These are phyloP conservation scores for Drymodes brunneopygia DNA, from an alignment of 2,113 vertebrate species.

Conservation along the genomic window DNA sequence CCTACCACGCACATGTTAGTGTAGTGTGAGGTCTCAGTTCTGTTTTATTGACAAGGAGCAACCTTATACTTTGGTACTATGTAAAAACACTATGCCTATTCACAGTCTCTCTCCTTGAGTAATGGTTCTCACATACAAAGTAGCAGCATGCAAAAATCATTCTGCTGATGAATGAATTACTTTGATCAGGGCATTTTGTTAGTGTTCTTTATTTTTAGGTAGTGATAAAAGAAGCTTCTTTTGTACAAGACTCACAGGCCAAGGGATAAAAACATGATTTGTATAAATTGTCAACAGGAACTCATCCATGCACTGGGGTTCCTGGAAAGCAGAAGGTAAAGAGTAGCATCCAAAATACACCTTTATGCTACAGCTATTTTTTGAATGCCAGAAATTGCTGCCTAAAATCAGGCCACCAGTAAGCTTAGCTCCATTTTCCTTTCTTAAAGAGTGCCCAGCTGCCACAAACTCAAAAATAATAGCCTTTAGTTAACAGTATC, in stretches of 20 bases:
- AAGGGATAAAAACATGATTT: neutral
- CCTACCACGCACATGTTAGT: slow-evolving; percentile 8
- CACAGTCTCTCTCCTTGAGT: slow-evolving; percentile 41
- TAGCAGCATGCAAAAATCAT: slow-evolving; percentile 60
- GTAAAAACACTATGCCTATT: slow-evolving; percentile 73
- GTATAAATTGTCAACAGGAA: neutral
- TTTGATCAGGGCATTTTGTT: slow-evolving; percentile 33
- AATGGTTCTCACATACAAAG: slow-evolving; percentile 64
- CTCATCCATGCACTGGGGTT: neutral
- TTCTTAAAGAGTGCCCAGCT: neutral
- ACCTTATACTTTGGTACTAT: slow-evolving; percentile 70
- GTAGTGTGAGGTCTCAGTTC: slow-evolving; percentile 42
- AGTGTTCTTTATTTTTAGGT: slow-evolving; percentile 38
- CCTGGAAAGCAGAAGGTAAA: neutral
- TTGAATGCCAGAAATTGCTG: neutral
- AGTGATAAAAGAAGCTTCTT: neutral
- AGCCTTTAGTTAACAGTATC: neutral
- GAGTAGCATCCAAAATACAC: neutral
- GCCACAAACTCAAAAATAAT: neutral
- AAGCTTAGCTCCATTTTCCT: neutral
- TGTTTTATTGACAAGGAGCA: slow-evolving; percentile 68
- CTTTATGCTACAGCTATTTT: neutral
- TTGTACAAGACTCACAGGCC: neutral
- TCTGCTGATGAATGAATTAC: slow-evolving; percentile 46
- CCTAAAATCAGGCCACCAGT: neutral